Evolutionary conservation across 2,888 invertebrate species (phyloP), one percentile per base, ranked within the genome.

Genomic region (Protophormia terraenovae): DNA sequence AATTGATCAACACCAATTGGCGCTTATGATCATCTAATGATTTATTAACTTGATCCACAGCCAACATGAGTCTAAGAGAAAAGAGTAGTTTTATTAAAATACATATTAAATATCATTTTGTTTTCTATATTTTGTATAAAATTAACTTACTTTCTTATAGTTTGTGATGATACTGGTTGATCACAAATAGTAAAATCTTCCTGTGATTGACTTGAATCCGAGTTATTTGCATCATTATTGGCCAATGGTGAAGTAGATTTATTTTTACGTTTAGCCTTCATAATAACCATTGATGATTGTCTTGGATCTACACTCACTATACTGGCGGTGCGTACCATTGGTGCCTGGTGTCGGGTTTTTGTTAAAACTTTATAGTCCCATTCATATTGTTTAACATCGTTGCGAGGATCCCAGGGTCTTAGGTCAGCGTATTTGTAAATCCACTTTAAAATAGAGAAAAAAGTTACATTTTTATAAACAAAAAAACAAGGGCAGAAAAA

Each of bases 361-460:
- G 97, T 97, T 78, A 95, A 94, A 47, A 98, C 95, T 67, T 96
- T 93, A 91, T 96, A 98, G 73, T 97, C 95, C 6, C 95, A 94
- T 91, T 98, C 98, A 91, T 96, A 98, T 90, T 98, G 98, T 86
- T 96, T 94, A 27, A 97, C 92, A 91, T 98, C 98, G 87, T 97
- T 97, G 76, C 96, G 94, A 0, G 95, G 94, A 93, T 97, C 97
- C 98, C 98, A 98, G 0, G 98, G 97, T 53, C 98, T 94, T 77
- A 96, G 93, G 92, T 97, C 97, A 2, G 96, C 95, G 90, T 96
- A 94, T 88, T 95, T 95, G 91, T 97, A 97, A 19, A 95, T 93
- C 96, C 96, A 97, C 89, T 91, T n/a, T 35, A 72, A 66, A 72
- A 76, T 16, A 53, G 7, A 53, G 1, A 75, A 6, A 6, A 41